Conservation (phyloP, 2,888 invertebrate species). For the Drosophila bunnanda region DNA sequence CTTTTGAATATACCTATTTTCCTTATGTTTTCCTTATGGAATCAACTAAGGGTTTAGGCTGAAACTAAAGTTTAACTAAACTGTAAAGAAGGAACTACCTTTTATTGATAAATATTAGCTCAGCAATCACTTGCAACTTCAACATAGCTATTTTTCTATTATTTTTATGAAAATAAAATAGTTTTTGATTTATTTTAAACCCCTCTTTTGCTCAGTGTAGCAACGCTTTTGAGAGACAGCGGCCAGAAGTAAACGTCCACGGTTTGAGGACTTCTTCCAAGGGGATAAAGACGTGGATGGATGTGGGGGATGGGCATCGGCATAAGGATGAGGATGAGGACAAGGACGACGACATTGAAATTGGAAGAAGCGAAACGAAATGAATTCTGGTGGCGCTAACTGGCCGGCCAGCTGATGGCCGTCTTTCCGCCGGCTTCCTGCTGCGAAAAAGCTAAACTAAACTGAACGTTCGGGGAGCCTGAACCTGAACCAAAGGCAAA, state of each 20-base stretch:
- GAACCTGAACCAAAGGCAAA: conserved; percentile 18
- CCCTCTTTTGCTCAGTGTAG: conserved; percentile 15
- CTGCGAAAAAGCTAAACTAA: conserved; percentile 43
- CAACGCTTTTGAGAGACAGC: conserved; percentile 49
- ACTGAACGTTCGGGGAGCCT: conserved; percentile 25
- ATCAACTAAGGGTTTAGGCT: too few species aligned
- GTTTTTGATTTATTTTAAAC: neutral
- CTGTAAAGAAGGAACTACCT: neutral
- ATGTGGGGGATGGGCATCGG: conserved; percentile 7
- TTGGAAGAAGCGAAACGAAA: conserved; percentile 76
- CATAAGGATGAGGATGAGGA: conserved; percentile 9
- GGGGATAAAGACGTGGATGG: conserved; percentile 29
- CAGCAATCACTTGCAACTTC: neutral
- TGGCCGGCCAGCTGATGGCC: conserved; percentile 70
- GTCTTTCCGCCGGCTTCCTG: conserved; percentile 58
- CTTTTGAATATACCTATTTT: neutral
- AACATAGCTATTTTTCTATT: neutral
- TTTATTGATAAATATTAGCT: neutral
- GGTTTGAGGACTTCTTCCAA: conserved; percentile 56
- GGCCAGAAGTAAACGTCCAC: conserved; percentile 33
- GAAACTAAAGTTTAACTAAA: too few species aligned
- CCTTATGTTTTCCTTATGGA: neutral
- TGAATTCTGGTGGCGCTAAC: conserved; percentile 75
- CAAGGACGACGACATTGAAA: conserved; percentile 64
- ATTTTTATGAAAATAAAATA: neutral